Base-by-base conservation (phyloP, 1,140 invertebrate species). In the Venturia canescens region DNA sequence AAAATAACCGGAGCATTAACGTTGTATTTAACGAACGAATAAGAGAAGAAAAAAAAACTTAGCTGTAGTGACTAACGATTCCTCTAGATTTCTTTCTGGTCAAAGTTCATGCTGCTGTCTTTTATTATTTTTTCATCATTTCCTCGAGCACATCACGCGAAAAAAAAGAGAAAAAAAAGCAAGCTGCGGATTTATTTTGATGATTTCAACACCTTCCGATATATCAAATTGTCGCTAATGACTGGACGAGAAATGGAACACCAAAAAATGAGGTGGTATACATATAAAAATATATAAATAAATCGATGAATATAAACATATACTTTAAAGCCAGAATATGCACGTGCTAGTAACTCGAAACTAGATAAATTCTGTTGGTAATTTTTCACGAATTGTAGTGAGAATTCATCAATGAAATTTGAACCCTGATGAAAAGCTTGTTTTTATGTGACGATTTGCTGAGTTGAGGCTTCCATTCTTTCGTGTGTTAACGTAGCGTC, bases 281-380 rank as follows among this genome's bases (percentile, higher is more conserved):
- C 4, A 57, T 57, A 57, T 57, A 57, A 7, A 57, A n/a, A 57
- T 57, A 57, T 13, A 57, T 57, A 57, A n/a, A 23, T 57, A 23
- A n/a, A 57, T 57, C 2, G 5, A 57, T 57, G n/a, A 57, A 57
- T 57, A 57, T 57, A 57, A 57, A 57, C 21, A 57, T 57, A 57
- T 57, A 57, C 21, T 57, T n/a, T n/a, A 57, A n/a, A 57, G 21
- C 21, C 53, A 57, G 5, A 57, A n/a, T n/a, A 57, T 57, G 53
- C 53, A 57, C 53, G 53, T 57, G 53, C 53, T 57, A 57, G 21
- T 57, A n/a, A 57, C n/a, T 57, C 5, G 13, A 57, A 23, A 57
- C 1, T 57, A 18, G 21, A 57, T 1, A 3, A 57, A 57, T 44
- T 18, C 0, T 7, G 53, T n/a, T 18, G 1, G 53, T 57, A n/a